Evolutionary conservation across 2,888 invertebrate species (phyloP).

Genomic region (Dolomedes plantarius): DNA sequence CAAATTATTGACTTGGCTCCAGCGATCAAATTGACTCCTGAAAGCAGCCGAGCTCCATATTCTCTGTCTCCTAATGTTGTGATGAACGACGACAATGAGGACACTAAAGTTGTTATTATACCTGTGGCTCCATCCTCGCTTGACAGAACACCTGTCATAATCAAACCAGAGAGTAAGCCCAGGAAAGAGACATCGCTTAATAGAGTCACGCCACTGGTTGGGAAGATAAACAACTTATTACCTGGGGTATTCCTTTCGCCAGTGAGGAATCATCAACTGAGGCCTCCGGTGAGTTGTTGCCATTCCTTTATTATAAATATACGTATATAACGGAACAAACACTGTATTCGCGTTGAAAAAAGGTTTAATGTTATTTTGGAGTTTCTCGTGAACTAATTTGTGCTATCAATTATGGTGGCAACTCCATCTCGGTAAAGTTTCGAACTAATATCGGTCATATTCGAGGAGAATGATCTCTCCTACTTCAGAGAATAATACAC

Average conservation of each 20-base stretch:
- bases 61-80: conserved; percentile 18
- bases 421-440: too few species aligned
- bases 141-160: conserved; percentile 15
- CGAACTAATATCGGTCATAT: too few species aligned
- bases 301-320: too few species aligned
- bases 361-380: too few species aligned
- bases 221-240: conserved; percentile 28
- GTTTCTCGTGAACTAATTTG: too few species aligned
- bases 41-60: conserved; percentile 13
- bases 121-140: conserved; percentile 23
- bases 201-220: conserved; percentile 9
- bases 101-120: conserved; percentile 36
- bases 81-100: conserved; percentile 17
- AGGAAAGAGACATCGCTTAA: conserved; percentile 26
- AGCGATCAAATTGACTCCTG: conserved; percentile 4
- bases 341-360: too few species aligned
- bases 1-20: conserved; percentile 20
- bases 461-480: too few species aligned
- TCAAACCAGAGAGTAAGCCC: conserved; percentile 25
- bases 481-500: too few species aligned
- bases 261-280: conserved; percentile 15
- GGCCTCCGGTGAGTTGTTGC: conserved; percentile 30
- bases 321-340: too few species aligned
- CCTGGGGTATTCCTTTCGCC: conserved; percentile 28
- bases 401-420: too few species aligned